Percentiles rank a stretch among this genome's conserved stretches.
phyloP scores from a whole-genome alignment of 2,113 vertebrate species.

The Phyllopteryx taeniolatus region DNA sequence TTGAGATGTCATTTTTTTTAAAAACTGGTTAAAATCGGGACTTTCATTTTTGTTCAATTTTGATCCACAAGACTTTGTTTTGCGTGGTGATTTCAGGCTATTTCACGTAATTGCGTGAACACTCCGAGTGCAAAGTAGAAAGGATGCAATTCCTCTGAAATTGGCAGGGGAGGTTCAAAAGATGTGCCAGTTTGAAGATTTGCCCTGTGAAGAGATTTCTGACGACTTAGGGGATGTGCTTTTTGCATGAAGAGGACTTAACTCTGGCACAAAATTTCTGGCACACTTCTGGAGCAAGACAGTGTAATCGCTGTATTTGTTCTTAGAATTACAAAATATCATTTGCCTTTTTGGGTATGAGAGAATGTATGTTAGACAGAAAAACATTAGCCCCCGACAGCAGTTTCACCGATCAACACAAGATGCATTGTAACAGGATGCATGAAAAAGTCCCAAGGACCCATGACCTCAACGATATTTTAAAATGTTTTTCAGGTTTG shows the following conservation, averaged over 20 bases:
- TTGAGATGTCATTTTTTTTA: background rate
- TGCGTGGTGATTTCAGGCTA: slow-evolving; percentile 36
- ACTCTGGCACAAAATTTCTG: background rate
- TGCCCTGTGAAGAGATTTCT: slow-evolving; percentile 21
- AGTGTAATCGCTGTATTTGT: background rate
- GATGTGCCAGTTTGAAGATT: slow-evolving; percentile 21
- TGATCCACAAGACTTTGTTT: slow-evolving; percentile 20
- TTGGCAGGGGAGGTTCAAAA: slow-evolving; percentile 22
- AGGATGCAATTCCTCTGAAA: slow-evolving; percentile 17
- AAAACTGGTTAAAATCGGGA: background rate
- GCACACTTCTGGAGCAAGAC: background rate
- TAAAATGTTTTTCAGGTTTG: too few species aligned
- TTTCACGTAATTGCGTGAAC: slow-evolving; percentile 50
- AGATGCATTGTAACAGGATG: too few species aligned
- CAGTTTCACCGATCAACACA: too few species aligned
- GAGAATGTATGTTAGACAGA: too few species aligned
- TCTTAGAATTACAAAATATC: too few species aligned
- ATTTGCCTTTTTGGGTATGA: too few species aligned
- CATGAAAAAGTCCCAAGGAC: too few species aligned
- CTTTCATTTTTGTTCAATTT: background rate
- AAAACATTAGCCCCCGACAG: too few species aligned
- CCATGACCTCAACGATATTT: too few species aligned
- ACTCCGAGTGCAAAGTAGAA: slow-evolving; percentile 28
- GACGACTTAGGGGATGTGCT: slow-evolving; percentile 6
- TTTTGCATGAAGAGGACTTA: background rate